Base-by-base conservation (phyloP, 2,113 vertebrate species). In the Sminthopsis crassicaudata region DNA sequence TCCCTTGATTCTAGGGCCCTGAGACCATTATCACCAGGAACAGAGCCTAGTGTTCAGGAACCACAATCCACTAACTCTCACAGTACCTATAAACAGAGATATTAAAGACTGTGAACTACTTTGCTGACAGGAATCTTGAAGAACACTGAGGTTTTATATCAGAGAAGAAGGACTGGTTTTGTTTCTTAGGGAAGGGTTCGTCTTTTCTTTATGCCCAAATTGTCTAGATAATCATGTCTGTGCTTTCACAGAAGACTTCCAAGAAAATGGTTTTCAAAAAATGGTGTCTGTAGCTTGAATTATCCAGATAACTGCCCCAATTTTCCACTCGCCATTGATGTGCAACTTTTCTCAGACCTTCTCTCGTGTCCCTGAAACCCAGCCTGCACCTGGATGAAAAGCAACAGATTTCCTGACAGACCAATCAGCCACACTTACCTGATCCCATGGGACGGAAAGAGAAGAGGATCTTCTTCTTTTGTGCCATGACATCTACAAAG, bases 361-460 rank as follows among this genome's bases (percentile, higher is more conserved):
- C 97, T 97, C 88, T 98, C 89, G 91, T 42, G 60, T 90, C 91
- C 89, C 91, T 97, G 97, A 98, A 96, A 89, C 94, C 94, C 94
- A 89, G 97, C 97, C 95, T 97, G 95, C 97, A 97, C 95, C 92
- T 25, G 97, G 97, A 96, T 97, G 97, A 97, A 97, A 97, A 97
- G 97, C 97, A 97, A 97, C 97, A 98, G 97, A 98, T 98, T 98
- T 98, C 97, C 96, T 96, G 97, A 97, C 96, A 94, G 97, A 96
- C 93, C 96, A 97, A 95, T 97, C 89, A 91, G 95, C 93, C 94
- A 94, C 94, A 93, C 92, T 97, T 97, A 96, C 95, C 95, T 8
- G 94, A 92, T 97, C 97, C 96, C 26, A 57, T 97, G 96, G 96
- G 96, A 96, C 93, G 60, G 60, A 93, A 96, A 93, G 92, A 97